Evolutionary conservation across 2,888 invertebrate genomes (phyloP).

Genomic region (Strigamia crassipes): DNA sequence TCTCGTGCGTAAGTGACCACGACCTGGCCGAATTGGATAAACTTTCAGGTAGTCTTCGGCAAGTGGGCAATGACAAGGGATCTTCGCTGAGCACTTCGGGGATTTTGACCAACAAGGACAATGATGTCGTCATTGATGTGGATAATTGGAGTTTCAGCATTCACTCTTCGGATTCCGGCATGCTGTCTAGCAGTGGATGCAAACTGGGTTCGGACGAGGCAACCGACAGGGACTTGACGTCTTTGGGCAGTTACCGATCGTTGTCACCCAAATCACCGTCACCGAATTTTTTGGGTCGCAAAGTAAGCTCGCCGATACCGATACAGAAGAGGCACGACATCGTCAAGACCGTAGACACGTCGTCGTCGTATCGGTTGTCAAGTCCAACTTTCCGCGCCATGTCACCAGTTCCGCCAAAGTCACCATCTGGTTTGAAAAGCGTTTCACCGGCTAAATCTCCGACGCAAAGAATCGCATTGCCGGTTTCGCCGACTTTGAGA

Average conservation of each 20-base stretch:
- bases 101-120: background rate
- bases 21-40: slow-evolving; percentile 78
- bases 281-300: slow-evolving; percentile 58
- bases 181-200: slow-evolving; percentile 67
- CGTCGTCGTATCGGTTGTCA: background rate
- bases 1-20: slow-evolving; percentile 75
- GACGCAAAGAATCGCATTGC: background rate
- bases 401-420: slow-evolving; percentile 52
- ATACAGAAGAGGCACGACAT: slow-evolving; percentile 2
- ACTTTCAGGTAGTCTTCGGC: slow-evolving; percentile 74
- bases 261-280: slow-evolving; percentile 62
- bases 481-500: slow-evolving; percentile 30
- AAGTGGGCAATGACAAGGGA: slow-evolving; percentile 59
- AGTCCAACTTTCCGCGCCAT: slow-evolving; percentile 45
- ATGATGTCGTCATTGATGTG: slow-evolving; percentile 53
- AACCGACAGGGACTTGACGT: slow-evolving; percentile 68
- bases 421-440: slow-evolving; percentile 69
- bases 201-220: slow-evolving; percentile 67
- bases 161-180: slow-evolving; percentile 45
- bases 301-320: slow-evolving; percentile 43
- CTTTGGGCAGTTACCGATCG: slow-evolving; percentile 52
- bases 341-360: background rate
- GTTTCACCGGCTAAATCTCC: slow-evolving; percentile 67
- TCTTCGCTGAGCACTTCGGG: slow-evolving; percentile 66
- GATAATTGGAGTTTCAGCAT: slow-evolving; percentile 72